Conservation (phyloP, 2,888 invertebrate species). For the Tineola bisselliella region DNA sequence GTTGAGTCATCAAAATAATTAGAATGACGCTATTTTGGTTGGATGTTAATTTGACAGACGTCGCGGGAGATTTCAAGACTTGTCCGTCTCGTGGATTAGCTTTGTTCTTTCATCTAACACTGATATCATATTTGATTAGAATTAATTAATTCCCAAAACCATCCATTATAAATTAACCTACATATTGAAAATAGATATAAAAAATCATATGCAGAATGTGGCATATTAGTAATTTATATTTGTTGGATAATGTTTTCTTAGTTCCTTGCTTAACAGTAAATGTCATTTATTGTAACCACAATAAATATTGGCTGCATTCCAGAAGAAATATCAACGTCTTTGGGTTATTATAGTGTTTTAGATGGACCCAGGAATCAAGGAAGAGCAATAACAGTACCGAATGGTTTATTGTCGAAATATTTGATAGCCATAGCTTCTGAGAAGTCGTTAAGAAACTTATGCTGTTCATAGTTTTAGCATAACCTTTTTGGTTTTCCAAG, state of each 20-base stretch:
- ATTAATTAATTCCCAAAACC: background rate
- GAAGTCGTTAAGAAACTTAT: constrained; percentile 37
- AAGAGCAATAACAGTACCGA: constrained; percentile 39
- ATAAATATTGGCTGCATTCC: constrained; percentile 50
- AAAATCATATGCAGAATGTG: background rate
- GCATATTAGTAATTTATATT: background rate
- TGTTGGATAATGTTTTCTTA: background rate
- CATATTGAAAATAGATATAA: background rate
- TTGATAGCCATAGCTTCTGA: constrained; percentile 56
- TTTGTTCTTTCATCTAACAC: constrained; percentile 29
- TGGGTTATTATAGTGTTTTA: constrained; percentile 31
- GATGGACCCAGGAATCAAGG: constrained; percentile 35
- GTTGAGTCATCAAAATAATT: constrained; percentile 69
- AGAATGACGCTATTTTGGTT: constrained; percentile 68
- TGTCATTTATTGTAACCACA: constrained; percentile 24
- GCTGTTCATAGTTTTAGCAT: background rate
- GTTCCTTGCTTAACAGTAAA: constrained; percentile 24
- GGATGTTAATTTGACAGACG: constrained; percentile 68
- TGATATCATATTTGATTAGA: background rate
- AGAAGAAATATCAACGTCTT: constrained; percentile 36
- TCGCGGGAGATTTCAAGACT: constrained; percentile 62
- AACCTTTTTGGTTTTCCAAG: background rate
- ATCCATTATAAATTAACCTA: background rate
- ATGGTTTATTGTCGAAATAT: constrained; percentile 58
- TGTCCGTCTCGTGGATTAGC: constrained; percentile 38